phyloP scores from a whole-genome alignment of 1,140 invertebrate genomes.

The Microplitis demolitor region DNA sequence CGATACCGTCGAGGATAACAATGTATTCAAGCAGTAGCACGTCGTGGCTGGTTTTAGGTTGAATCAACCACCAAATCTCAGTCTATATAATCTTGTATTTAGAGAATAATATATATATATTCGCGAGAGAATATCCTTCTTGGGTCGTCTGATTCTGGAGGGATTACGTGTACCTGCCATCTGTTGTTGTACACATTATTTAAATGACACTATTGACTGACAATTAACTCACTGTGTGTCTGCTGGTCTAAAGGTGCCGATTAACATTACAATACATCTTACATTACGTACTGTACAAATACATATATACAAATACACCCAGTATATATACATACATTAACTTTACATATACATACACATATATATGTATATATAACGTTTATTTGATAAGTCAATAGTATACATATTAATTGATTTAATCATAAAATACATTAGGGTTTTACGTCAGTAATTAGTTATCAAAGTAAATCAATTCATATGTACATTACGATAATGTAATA shows the following conservation, averaged over 20 bases:
- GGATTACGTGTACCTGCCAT: not conserved
- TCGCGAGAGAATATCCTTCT: not conserved
- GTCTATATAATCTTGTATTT: not conserved
- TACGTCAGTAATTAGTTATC: too few relatives aligned
- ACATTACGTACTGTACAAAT: too few relatives aligned
- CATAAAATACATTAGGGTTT: too few relatives aligned
- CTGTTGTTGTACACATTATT: not conserved
- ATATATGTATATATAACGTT: too few relatives aligned
- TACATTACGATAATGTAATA: too few relatives aligned
- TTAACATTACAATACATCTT: not conserved
- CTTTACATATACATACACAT: too few relatives aligned
- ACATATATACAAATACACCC: too few relatives aligned
- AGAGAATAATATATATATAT: not conserved
- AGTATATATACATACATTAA: too few relatives aligned
- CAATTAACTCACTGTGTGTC: not conserved
- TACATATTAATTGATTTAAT: too few relatives aligned
- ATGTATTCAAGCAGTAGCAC: slow-evolving; percentile 17
- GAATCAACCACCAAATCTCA: slow-evolving; percentile 9
- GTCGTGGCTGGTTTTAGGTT: slow-evolving; percentile 9
- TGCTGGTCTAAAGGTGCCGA: not conserved
- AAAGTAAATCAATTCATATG: too few relatives aligned
- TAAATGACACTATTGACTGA: not conserved
- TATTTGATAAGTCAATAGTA: too few relatives aligned
- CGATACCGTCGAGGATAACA: slow-evolving; percentile 23
- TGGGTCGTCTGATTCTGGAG: not conserved